A percentile compares a stretch with the other conserved stretches of the same genome.
phyloP scores from a whole-genome alignment of 92 coral and sea anemone genomes.

The Desmophyllum pertusum region DNA sequence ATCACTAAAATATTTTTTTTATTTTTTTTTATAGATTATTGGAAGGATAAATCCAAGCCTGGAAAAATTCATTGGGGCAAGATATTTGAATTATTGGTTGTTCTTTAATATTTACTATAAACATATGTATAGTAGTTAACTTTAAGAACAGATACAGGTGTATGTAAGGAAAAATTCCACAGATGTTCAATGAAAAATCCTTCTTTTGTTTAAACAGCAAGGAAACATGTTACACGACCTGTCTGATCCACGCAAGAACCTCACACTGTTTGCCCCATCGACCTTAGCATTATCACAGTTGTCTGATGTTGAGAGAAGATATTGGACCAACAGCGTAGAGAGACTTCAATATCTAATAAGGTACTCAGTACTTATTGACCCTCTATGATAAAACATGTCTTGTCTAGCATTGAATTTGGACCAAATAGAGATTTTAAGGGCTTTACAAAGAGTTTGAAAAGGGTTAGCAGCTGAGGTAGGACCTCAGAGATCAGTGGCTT shows the following conservation, averaged over 20 bases:
- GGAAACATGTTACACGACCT: constrained; percentile 68
- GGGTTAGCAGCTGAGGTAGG: too few relatives aligned
- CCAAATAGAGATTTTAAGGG: too few relatives aligned
- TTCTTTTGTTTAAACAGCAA: constrained; percentile 47
- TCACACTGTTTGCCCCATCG: constrained; percentile 76
- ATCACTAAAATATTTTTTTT: background rate
- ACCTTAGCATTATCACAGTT: constrained; percentile 43
- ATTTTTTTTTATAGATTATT: constrained; percentile 42
- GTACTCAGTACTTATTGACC: constrained; percentile 13
- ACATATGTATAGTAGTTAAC: too few relatives aligned
- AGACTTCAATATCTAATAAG: constrained; percentile 58
- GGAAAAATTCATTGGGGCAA: constrained; percentile 56
- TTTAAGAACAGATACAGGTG: too few relatives aligned
- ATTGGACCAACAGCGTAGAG: constrained; percentile 62
- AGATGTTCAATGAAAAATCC: too few relatives aligned
- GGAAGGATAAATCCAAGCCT: constrained; percentile 43
- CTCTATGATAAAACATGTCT: background rate
- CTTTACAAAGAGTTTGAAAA: too few relatives aligned
- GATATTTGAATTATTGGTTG: background rate
- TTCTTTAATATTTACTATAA: background rate
- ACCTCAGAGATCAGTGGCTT: too few relatives aligned
- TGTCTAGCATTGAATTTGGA: too few relatives aligned
- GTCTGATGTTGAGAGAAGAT: constrained; percentile 15
- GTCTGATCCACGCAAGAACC: constrained; percentile 41
- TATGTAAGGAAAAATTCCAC: too few relatives aligned